Conservation (phyloP, 1,140 invertebrate genomes). For the Anoplolepis gracilipes region DNA sequence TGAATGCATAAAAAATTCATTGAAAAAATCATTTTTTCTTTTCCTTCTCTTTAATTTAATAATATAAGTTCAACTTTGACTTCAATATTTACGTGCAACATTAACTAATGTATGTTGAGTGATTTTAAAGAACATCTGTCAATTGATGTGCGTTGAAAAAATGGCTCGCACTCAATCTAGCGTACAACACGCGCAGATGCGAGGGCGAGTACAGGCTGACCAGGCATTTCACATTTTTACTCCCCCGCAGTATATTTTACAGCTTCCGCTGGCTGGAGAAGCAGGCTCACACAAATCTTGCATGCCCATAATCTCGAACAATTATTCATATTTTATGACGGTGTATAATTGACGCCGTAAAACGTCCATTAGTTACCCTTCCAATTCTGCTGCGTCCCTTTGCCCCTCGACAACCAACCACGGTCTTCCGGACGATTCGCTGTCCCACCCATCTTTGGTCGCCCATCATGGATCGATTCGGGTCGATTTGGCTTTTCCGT, state of each 20-base stretch:
- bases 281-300: constrained; percentile 71
- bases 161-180: background rate
- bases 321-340: constrained; percentile 83
- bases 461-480: constrained; percentile 58
- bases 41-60: background rate
- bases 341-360: constrained; percentile 82
- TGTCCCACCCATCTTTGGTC: background rate
- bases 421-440: constrained; percentile 59
- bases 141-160: constrained; percentile 1
- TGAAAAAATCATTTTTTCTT: background rate
- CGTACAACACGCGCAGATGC: constrained; percentile 19
- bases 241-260: constrained; percentile 69
- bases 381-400: constrained; percentile 61
- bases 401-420: constrained; percentile 31
- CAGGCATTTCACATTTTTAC: constrained; percentile 55
- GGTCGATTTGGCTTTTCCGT: constrained; percentile 36
- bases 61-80: background rate
- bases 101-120: background rate
- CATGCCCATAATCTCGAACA: constrained; percentile 76
- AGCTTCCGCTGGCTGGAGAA: constrained; percentile 46
- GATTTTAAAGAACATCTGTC: background rate
- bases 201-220: constrained; percentile 1
- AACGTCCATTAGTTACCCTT: constrained; percentile 82
- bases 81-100: too few relatives aligned
- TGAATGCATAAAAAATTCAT: too few relatives aligned